These are phyloP conservation scores for Sarcophaga rosellei DNA, from an alignment of 2,888 invertebrate genomes.

Conservation along the genomic window DNA sequence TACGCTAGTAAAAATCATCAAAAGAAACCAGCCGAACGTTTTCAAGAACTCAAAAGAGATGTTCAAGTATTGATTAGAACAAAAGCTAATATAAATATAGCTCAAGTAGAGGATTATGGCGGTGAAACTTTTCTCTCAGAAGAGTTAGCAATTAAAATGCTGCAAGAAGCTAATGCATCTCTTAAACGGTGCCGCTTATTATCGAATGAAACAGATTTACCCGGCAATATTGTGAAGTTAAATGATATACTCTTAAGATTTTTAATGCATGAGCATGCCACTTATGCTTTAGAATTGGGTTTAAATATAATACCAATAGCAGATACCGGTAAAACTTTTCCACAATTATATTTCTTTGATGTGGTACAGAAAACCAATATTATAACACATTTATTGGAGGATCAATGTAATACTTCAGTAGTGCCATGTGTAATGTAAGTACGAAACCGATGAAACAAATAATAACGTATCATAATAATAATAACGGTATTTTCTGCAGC, in stretches of 20 bases:
- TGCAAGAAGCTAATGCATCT: slow-evolving; percentile 94
- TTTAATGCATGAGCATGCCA: slow-evolving; percentile 94
- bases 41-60: slow-evolving; percentile 96
- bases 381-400: slow-evolving; percentile 95
- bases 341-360: slow-evolving; percentile 96
- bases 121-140: slow-evolving; percentile 98
- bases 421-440: slow-evolving; percentile 92
- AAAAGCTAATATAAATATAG: slow-evolving; percentile 95
- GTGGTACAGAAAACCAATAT: slow-evolving; percentile 96
- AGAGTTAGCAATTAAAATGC: slow-evolving; percentile 93
- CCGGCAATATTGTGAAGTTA: slow-evolving; percentile 89
- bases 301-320: slow-evolving; percentile 93
- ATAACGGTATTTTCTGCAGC: slow-evolving; percentile 81
- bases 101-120: slow-evolving; percentile 96
- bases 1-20: slow-evolving; percentile 97
- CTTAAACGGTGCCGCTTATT: slow-evolving; percentile 93
- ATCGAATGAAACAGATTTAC: slow-evolving; percentile 89
- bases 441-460: not conserved
- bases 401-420: slow-evolving; percentile 94
- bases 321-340: slow-evolving; percentile 91
- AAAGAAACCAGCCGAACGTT: slow-evolving; percentile 94
- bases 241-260: slow-evolving; percentile 92
- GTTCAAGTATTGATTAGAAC: slow-evolving; percentile 96
- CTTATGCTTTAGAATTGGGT: slow-evolving; percentile 97
- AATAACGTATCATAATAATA: not conserved